phyloP scores from a whole-genome alignment of 2,797 vertebrate genomes.

The Gymnoscopelus microlampas region DNA sequence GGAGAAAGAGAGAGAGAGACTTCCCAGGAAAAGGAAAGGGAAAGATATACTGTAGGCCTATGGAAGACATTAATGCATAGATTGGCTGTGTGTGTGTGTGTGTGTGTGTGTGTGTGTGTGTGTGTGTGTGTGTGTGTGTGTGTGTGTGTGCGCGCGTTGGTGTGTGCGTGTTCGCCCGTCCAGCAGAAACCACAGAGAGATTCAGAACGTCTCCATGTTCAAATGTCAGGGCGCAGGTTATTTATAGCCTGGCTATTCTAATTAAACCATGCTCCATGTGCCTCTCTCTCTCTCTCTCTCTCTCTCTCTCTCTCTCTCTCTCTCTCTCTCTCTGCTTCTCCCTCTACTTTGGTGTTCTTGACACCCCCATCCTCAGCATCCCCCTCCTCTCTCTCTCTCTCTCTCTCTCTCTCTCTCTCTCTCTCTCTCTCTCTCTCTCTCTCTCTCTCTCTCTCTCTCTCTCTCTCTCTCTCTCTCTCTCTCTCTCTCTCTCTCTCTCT shows the following conservation, averaged over 20 bases:
- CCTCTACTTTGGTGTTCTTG: constrained; percentile 28
- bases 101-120: constrained; percentile 24
- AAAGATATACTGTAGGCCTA: too few species aligned
- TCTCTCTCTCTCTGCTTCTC: constrained; percentile 55
- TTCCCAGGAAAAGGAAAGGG: too few species aligned
- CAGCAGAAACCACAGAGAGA: constrained; percentile 63
- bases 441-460: not conserved
- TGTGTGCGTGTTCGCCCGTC: constrained; percentile 66
- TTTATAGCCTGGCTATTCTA: constrained; percentile 74
- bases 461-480: constrained; percentile 6
- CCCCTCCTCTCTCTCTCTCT: not conserved
- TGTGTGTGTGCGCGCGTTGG: constrained; percentile 19
- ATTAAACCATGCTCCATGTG: constrained; percentile 73
- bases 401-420: constrained; percentile 22
- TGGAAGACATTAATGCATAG: too few species aligned
- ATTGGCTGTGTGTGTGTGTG: constrained; percentile 10
- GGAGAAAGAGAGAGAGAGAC: too few species aligned
- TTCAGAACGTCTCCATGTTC: constrained; percentile 71
- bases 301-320: constrained; percentile 52
- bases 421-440: not conserved
- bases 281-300: constrained; percentile 60
- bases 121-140: constrained; percentile 48
- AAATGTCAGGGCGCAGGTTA: constrained; percentile 79
- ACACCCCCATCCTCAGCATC: not conserved
- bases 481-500: not conserved